Evolutionary conservation across 2,113 vertebrate genomes (phyloP), one percentile per base, ranked within the genome.

Genomic region (Sceloporus tristichus): DNA sequence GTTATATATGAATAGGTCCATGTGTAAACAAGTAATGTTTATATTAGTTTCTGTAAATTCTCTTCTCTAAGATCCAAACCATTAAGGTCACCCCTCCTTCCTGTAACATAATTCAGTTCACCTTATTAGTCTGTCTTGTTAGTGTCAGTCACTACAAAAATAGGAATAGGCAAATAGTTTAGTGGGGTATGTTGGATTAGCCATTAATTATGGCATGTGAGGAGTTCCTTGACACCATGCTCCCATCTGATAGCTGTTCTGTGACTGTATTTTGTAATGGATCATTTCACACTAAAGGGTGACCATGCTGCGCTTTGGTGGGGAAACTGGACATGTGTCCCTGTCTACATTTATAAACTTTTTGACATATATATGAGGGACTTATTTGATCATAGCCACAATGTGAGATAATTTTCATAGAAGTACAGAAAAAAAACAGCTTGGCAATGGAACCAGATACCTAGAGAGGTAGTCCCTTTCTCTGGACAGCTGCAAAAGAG

Each of bases 251-350:
- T 18, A 80, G 56, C 29, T 62, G n/a, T 34, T 54, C 29, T 62
- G 59, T 34, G n/a, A n/a, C 38, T n/a, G 29, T 2, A n/a, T 62
- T 82, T 81, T 82, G 79, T 42, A 82, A 66, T 82, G 59, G 79
- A 62, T 5, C 66, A 79, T 29, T 34, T 65, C 19, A 81, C 18
- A 65, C 38, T 82, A 21, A 23, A 76, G 14, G 74, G 74, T 42
- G 62, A 56, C 59, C 59, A 82, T 40, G 65, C 34, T 66, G 34
- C 34, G 42, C 23, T 80, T 62, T 56, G 34, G 23, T 62, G 34
- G 0, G 42, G 62, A 25, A 82, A 40, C 10, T 38, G 34, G 13
- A 75, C 73, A 75, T 11, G 5, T 48, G 21, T 68, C 62, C 62
- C 81, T 68, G 42, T 42, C 23, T 34, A 66, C 2, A 56, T 4